These are phyloP conservation scores for Naja naja DNA, from an alignment of 2,113 vertebrate genomes.

Conservation along the genomic window DNA sequence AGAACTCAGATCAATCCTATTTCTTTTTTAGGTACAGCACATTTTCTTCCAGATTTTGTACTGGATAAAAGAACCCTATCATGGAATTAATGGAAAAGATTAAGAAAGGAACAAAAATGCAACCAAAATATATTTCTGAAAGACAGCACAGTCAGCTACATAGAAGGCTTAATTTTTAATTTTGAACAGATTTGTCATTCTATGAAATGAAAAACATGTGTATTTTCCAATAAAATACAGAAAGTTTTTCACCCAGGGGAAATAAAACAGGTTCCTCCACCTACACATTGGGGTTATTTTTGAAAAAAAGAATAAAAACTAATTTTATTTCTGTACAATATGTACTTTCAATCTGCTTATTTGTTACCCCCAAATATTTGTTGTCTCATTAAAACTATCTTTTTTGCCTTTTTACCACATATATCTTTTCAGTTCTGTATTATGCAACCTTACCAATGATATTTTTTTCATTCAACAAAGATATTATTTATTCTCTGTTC, in stretches of 20 bases:
- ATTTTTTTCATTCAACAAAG: neutral
- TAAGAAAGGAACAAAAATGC: neutral
- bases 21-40: slow-evolving; percentile 17
- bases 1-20: slow-evolving; percentile 3
- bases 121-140: slow-evolving; percentile 11
- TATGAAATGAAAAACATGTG: neutral
- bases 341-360: neutral
- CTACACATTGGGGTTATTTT: neutral
- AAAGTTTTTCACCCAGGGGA: neutral
- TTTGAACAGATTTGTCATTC: neutral
- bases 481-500: neutral
- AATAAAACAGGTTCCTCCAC: neutral
- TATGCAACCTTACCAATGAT: neutral
- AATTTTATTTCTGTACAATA: neutral
- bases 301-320: slow-evolving; percentile 4
- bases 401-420: neutral
- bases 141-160: neutral
- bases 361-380: neutral
- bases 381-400: slow-evolving; percentile 4
- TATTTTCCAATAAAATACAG: neutral
- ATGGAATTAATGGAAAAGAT: slow-evolving; percentile 9
- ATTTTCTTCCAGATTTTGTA: slow-evolving; percentile 13
- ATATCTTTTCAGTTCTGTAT: neutral
- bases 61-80: neutral
- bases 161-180: slow-evolving; percentile 10